These are phyloP conservation scores for Colossoma macropomum DNA, from an alignment of 2,113 vertebrate species.

Conservation along the genomic window DNA sequence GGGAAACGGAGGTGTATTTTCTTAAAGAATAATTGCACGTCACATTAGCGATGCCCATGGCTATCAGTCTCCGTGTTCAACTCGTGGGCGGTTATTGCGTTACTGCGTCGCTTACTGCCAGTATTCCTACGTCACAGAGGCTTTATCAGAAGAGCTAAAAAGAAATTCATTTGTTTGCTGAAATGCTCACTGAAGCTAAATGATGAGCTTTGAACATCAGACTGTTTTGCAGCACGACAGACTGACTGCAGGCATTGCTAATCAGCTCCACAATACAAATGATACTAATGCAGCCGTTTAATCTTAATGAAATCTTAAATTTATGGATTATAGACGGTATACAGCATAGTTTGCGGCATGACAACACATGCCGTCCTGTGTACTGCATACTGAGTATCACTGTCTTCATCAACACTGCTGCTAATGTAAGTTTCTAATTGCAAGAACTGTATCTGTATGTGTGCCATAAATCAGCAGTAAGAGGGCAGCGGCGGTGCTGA, in stretches of 20 bases:
- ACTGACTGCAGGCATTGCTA: background rate
- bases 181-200: background rate
- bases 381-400: background rate
- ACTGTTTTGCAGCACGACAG: background rate
- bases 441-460: background rate
- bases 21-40: constrained; percentile 29
- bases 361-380: background rate
- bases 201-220: background rate
- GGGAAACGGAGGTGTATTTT: background rate
- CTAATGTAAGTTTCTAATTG: background rate
- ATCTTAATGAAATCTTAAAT: background rate
- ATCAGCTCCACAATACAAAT: background rate
- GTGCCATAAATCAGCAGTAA: background rate
- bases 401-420: background rate
- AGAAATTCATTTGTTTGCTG: too few species aligned
- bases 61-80: background rate
- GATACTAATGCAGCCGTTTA: background rate
- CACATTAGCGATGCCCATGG: background rate
- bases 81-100: background rate
- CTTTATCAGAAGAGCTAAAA: background rate
- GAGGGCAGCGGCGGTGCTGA: background rate
- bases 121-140: background rate
- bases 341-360: background rate
- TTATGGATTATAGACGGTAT: constrained; percentile 3
- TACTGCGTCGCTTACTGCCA: constrained; percentile 27